Evolutionary conservation across 2,888 invertebrate species (phyloP).

Genomic region (Cetonia aurata): DNA sequence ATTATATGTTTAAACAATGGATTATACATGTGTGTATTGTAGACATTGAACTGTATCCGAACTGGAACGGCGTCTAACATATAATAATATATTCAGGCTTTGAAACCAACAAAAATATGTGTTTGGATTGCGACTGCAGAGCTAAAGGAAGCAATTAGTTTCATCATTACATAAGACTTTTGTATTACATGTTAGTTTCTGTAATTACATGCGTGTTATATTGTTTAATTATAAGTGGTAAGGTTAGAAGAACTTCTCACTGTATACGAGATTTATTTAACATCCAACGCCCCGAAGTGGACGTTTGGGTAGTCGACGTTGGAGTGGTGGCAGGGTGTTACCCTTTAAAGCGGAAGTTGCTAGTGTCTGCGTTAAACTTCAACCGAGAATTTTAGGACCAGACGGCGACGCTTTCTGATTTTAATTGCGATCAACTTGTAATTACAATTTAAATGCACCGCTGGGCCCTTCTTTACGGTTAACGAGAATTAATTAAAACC

Average conservation of each 20-base stretch:
- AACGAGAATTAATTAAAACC: conserved; percentile 60
- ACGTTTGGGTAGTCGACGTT: background rate
- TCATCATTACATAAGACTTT: too few species aligned
- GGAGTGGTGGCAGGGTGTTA: background rate
- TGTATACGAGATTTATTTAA: conserved; percentile 25
- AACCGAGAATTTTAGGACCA: conserved; percentile 43
- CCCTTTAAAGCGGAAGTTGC: conserved; percentile 39
- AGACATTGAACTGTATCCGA: too few species aligned
- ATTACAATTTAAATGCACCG: conserved; percentile 61
- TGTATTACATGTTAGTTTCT: too few species aligned
- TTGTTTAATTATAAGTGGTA: background rate
- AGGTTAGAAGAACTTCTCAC: background rate
- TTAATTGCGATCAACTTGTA: conserved; percentile 64
- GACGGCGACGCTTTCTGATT: conserved; percentile 55
- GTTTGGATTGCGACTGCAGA: too few species aligned
- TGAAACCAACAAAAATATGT: too few species aligned
- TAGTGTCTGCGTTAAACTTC: conserved; percentile 50
- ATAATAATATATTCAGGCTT: too few species aligned
- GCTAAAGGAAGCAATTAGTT: too few species aligned
- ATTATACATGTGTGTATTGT: too few species aligned
- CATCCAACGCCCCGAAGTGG: conserved; percentile 6
- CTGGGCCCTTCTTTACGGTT: conserved; percentile 57
- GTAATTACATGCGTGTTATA: background rate
- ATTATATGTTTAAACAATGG: too few species aligned
- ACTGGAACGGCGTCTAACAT: too few species aligned